Evolutionary conservation across 2,888 invertebrate species (phyloP), one percentile per base, ranked within the genome.

Genomic region (Acleris holmiana): DNA sequence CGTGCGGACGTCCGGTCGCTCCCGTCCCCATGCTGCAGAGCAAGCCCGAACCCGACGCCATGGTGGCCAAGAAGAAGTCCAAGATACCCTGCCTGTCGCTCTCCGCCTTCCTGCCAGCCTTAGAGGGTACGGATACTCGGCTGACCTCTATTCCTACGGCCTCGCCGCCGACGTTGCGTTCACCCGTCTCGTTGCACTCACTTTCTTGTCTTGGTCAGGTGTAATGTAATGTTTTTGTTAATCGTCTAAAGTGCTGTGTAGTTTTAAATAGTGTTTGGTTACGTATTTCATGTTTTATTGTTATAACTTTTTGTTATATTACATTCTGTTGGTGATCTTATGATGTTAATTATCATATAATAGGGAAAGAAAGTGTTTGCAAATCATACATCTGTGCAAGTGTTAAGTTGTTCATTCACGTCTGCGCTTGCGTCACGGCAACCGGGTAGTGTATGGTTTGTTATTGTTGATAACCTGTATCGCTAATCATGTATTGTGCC

Each of bases 141-240:
- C 69, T 88, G 89, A 89, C 90, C 89, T 91, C 83, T 83, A 84
- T 53, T 84, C 76, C 69, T 66, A 77, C 81, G 89, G 85, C 91
- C 89, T 88, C 88, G 86, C 73, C 73, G 79, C 81, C 85, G 81
- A 83, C 85, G 83, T 88, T 86, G 87, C 89, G 86, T 86, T 90
- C 89, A 88, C 88, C 82, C 78, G 79, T 83, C 83, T 84, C 75
- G 82, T 82, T 87, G 90, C 91, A 89, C 80, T 89, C 86, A 89
- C 91, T 91, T 91, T 91, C 88, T 83, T 88, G 88, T 85, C 86
- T 87, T 82, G 84, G 85, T 88, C 90, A 89, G 88, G 89, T 91
- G 90, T 86, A 86, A 81, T 85, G 79, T 83, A 81, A 83, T 82
- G 78, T 85, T 85, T 84, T 83, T 85, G 85, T 84, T 82, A 80